These are phyloP conservation scores for Oscheius myriophilus DNA, from an alignment of 2,888 invertebrate species.

Conservation along the genomic window DNA sequence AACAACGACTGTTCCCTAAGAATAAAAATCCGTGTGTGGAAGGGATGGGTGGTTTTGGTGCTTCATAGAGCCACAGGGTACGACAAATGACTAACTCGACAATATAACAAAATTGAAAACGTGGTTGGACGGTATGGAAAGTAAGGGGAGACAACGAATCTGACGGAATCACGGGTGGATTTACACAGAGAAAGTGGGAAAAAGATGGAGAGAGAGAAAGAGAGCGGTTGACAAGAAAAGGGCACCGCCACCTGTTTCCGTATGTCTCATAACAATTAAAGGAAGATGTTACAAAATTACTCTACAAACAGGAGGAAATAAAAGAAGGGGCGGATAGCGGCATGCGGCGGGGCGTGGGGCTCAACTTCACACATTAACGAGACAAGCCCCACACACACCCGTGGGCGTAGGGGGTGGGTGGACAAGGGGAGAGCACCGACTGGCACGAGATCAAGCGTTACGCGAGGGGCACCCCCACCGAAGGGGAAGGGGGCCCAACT, in stretches of 20 bases:
- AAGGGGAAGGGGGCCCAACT: neutral
- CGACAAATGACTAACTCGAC: neutral
- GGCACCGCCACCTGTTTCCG: neutral
- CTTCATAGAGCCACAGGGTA: slow-evolving; percentile 41
- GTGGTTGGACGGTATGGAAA: neutral
- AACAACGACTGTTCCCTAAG: slow-evolving; percentile 16
- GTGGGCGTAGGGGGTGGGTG: neutral
- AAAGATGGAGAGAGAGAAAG: neutral
- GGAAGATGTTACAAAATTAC: neutral
- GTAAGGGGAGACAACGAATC: no score
- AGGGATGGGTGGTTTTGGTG: slow-evolving; percentile 49
- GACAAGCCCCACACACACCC: slow-evolving; percentile 8
- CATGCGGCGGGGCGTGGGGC: neutral
- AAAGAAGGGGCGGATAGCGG: no score
- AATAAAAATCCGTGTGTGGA: slow-evolving; percentile 51
- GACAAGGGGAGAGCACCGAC: neutral
- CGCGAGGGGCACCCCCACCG: neutral
- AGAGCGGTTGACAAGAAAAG: neutral
- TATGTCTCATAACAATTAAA: neutral
- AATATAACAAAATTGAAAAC: neutral
- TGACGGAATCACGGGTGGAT: no score
- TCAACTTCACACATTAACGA: neutral
- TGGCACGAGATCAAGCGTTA: slow-evolving; percentile 18
- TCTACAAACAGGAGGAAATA: no score
- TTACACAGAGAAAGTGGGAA: no score